Evolutionary conservation across 2,113 vertebrate genomes (phyloP), one percentile per base, ranked within the genome.

Genomic region (Cheirogaleus medius): DNA sequence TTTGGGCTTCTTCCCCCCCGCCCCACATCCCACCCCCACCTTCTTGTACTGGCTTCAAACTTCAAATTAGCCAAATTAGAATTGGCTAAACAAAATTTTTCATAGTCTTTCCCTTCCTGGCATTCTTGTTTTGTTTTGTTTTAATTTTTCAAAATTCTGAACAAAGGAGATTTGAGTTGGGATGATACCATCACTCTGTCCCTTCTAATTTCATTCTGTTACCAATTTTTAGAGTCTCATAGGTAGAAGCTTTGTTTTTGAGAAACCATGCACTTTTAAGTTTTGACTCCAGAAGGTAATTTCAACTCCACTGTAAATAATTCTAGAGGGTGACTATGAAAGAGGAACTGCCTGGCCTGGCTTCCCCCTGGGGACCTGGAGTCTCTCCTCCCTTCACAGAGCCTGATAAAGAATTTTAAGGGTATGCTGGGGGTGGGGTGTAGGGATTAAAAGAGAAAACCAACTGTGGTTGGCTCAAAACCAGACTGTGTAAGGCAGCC

Each of bases 151-250:
- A 8, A 52, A 74, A 58, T n/a, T 90, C 76, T 92, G 14, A n/a
- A 94, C 14, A 34, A 49, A 83, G 13, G 52, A 29, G 21, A 17
- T 95, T 85, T 77, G 21, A 39, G 32, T 78, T 5, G 15, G 49
- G 58, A 84, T 29, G 39, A 76, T 52, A 93, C 37, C 74, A 68
- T 91, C 37, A 14, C 44, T 63, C 58, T 77, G 20, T 90, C 49
- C 74, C 39, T 54, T 95, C 71, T 69, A 27, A 39, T 93, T 80
- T 71, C 42, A 44, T 90, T 83, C 80, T 87, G 29, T 95, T 96
- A 52, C 76, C 44, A 87, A 29, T 71, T 81, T 93, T 87, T 90
- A n/a, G 34, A 94, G 25, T 94, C 90, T 18, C 0, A 1, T 63
- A 49, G 12, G 25, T 39, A 78, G 77, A 94, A 91, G 68, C 47